These are phyloP conservation scores for Cotesia vestalis DNA, from an alignment of 1,140 invertebrate genomes.

Conservation along the genomic window DNA sequence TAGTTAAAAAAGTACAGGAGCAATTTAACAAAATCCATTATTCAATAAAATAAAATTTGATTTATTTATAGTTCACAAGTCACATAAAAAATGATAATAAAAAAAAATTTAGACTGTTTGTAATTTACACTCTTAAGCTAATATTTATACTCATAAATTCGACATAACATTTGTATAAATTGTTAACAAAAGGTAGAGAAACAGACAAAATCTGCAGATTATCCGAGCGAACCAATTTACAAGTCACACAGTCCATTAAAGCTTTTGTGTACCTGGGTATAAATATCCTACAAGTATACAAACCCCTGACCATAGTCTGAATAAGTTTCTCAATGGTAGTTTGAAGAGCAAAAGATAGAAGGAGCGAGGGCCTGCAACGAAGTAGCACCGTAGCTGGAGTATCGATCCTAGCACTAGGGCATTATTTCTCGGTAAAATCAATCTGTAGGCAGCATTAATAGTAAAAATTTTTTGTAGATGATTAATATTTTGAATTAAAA, in stretches of 20 bases:
- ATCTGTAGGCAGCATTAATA: not conserved
- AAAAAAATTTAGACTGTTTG: no score
- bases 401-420: slow-evolving; percentile 19
- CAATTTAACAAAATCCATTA: no score
- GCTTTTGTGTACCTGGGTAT: not conserved
- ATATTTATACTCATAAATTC: no score
- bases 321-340: not conserved
- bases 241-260: slow-evolving; percentile 14
- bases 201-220: not conserved
- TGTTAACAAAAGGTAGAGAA: not conserved
- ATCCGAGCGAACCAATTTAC: not conserved
- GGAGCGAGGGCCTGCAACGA: not conserved
- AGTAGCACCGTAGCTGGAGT: not conserved
- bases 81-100: no score
- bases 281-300: slow-evolving; percentile 9
- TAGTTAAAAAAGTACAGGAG: no score
- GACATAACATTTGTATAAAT: no score
- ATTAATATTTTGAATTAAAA: no score
- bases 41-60: no score
- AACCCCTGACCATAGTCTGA: not conserved
- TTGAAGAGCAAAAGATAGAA: not conserved
- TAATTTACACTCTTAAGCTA: no score
- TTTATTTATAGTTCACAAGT: no score
- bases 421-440: slow-evolving; percentile 16
- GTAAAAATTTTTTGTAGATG: not conserved